Evolutionary conservation across 2,797 vertebrate genomes (phyloP).

Genomic region (Sphaeramia orbicularis): DNA sequence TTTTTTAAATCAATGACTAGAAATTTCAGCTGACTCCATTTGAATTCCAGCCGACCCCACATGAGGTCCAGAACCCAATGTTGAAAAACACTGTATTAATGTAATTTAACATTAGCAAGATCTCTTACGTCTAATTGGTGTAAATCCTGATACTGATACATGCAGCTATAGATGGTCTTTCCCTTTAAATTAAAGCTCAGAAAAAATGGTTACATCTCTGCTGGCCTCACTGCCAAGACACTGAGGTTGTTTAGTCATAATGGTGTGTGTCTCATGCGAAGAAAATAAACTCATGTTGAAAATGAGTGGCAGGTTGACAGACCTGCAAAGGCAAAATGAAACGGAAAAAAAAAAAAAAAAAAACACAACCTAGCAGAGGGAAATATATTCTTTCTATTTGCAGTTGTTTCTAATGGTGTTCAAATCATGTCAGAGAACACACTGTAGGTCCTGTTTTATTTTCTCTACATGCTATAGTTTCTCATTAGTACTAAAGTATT

Average conservation of each 20-base stretch:
- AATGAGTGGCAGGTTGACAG: constrained; percentile 55
- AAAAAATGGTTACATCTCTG: background rate
- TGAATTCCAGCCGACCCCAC: too few relatives aligned
- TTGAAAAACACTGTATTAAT: too few relatives aligned
- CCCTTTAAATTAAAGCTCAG: background rate
- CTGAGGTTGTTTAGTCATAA: constrained; percentile 56
- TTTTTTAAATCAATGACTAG: too few relatives aligned
- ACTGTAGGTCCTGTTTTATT: background rate
- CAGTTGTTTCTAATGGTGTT: constrained; percentile 16
- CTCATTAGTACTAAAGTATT: background rate
- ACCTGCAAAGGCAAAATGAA: constrained; percentile 54
- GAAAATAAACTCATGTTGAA: constrained; percentile 55
- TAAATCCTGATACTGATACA: constrained; percentile 14
- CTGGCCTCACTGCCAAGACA: constrained; percentile 20
- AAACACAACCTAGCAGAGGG: background rate
- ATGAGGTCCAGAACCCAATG: too few relatives aligned
- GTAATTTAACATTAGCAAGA: too few relatives aligned
- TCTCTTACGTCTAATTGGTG: too few relatives aligned
- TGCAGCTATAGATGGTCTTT: background rate
- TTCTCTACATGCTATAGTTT: background rate
- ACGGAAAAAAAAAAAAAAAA: background rate
- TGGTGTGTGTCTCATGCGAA: constrained; percentile 12
- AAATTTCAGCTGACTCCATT: too few relatives aligned
- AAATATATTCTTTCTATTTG: constrained; percentile 7
- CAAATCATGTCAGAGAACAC: background rate